Conservation (phyloP, 2,888 invertebrate genomes). For the Aplocera efformata region DNA sequence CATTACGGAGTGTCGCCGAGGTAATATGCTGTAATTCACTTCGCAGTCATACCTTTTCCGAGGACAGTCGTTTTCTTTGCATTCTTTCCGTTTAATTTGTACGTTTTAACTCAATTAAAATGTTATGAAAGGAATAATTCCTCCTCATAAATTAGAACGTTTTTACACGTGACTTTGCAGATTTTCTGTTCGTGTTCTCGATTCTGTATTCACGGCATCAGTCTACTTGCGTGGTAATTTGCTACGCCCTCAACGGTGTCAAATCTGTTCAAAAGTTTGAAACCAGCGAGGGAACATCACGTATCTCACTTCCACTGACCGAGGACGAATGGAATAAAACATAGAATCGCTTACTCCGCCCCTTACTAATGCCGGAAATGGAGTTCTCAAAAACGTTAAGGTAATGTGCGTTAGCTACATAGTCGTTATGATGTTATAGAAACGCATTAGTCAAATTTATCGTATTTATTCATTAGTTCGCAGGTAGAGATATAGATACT, state of each 20-base stretch:
- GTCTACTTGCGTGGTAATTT: constrained; percentile 15
- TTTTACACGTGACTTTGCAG: constrained; percentile 6
- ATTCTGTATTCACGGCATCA: constrained; percentile 9
- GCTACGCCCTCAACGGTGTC: constrained; percentile 23
- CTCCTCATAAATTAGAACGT: constrained; percentile 1
- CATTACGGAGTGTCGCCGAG: constrained; percentile 34
- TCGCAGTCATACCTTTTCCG: constrained; percentile 27
- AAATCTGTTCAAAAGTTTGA: constrained; percentile 37
- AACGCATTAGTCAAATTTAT: no score
- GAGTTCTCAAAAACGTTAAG: no score
- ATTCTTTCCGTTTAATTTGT: constrained; percentile 27
- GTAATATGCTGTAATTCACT: constrained; percentile 39
- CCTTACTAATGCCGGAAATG: no score
- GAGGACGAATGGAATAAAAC: constrained; percentile 59
- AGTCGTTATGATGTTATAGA: no score
- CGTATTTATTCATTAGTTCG: no score
- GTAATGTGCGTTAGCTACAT: no score
- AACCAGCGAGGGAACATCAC: constrained; percentile 42
- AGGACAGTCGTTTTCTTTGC: constrained; percentile 25
- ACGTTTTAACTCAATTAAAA: constrained; percentile 27
- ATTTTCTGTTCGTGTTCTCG: constrained; percentile 11
- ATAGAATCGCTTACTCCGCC: constrained; percentile 35
- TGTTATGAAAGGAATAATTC: constrained; percentile 14
- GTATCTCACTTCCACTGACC: constrained; percentile 44
- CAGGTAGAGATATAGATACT: no score